Base-by-base conservation (phyloP, 2,113 vertebrate species). In the Petrocephalus microphthalmus region DNA sequence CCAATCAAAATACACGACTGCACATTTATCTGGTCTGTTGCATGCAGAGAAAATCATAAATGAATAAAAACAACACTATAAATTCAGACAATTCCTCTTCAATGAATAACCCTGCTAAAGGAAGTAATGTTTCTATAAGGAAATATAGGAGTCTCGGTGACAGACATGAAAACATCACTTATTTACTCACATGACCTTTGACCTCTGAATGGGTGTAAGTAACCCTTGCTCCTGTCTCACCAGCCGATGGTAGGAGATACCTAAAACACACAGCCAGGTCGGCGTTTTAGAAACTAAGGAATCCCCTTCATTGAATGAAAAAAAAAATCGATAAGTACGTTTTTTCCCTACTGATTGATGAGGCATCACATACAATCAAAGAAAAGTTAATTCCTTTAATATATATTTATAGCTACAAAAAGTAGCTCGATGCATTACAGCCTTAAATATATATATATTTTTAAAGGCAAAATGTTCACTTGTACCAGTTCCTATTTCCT, bases 191-290 rank as follows among this genome's bases (percentile, higher is more conserved):
- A 98, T 92, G 0, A 95, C 98, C 90, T 96, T 98, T 90, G 95
- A 96, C 64, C 93, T 93, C 29, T 93, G 91, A 86, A 90, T 95
- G 87, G 95, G 93, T 22, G 92, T 88, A 0, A 93, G 87, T 51
- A 99, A 94, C 10, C 97, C 97, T 90, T 99, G 98, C 90, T 99
- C 98, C 0, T 97, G 96, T 91, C 96, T 96, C 90, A 99, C 97
- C 91, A 99, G 92, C 86, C 98, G 95, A 93, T 99, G 97, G 94
- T 96, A 99, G 5, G 97, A 97, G 94, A 99, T 97, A 25, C 98
- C 98, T 99, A 91, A 53, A 67, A 60, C 57, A 90, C n/a, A 87
- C 1, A 84, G 22, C 52, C 42, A 83, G 10, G 13, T 71, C 25
- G 7, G 45, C 17, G 29, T 64, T 82, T 7, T 53, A 89, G 51